Conservation (phyloP, 1,140 invertebrate genomes). For the Drosophila littoralis region DNA sequence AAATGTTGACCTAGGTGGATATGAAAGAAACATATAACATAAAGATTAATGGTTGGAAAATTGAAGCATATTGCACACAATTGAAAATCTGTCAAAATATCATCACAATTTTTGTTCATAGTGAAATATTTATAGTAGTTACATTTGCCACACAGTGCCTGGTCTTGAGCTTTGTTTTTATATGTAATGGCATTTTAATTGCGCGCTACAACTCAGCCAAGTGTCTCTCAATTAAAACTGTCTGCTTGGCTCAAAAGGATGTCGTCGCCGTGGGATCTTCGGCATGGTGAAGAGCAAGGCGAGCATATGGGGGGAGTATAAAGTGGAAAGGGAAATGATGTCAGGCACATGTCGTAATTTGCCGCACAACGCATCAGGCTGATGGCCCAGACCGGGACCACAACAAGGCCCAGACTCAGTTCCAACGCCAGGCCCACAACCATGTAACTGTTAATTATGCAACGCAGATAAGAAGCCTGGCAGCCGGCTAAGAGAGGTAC, state of each 20-base stretch:
- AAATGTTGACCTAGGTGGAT: not conserved
- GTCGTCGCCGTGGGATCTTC: slow-evolving; percentile 34
- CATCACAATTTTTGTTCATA: too few relatives aligned
- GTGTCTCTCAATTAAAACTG: slow-evolving; percentile 81
- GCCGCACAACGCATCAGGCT: slow-evolving; percentile 37
- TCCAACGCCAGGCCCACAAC: slow-evolving; percentile 16
- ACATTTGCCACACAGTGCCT: slow-evolving; percentile 21
- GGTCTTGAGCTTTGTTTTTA: slow-evolving; percentile 53
- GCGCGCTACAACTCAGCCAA: slow-evolving; percentile 69
- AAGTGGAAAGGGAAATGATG: slow-evolving; percentile 44
- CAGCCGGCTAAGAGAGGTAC: not conserved
- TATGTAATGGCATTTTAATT: slow-evolving; percentile 81
- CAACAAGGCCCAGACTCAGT: slow-evolving; percentile 9
- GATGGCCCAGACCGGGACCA: slow-evolving; percentile 7
- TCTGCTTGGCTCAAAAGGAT: slow-evolving; percentile 71
- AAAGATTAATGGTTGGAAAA: too few relatives aligned
- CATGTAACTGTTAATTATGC: slow-evolving; percentile 74
- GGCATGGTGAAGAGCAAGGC: slow-evolving; percentile 3
- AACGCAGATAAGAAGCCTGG: slow-evolving; percentile 48
- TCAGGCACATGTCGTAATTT: slow-evolving; percentile 77
- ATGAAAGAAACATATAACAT: not conserved
- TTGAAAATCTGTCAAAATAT: too few relatives aligned
- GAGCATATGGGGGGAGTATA: not conserved
- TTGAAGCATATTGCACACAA: too few relatives aligned
- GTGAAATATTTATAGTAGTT: not conserved